These are phyloP conservation scores for Calliphora vomitoria DNA, from an alignment of 2,888 invertebrate species.

Conservation along the genomic window DNA sequence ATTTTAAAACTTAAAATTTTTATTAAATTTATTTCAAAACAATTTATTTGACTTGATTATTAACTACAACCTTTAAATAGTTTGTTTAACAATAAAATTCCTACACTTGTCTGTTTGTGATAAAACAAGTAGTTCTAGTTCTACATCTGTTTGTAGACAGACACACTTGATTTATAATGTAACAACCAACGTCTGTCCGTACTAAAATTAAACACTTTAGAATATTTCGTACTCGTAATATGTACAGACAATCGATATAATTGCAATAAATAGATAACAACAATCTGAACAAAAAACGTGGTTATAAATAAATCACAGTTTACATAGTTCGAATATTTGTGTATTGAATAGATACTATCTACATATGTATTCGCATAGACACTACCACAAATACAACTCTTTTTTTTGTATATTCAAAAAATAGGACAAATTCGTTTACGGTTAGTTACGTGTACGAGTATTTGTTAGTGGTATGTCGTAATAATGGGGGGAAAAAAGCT, in stretches of 20 bases:
- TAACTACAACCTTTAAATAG: no score
- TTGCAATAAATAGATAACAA: conserved; percentile 34
- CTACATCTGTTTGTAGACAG: not conserved
- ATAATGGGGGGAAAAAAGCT: not conserved
- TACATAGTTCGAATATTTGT: no score
- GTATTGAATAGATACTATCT: not conserved
- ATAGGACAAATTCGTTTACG: not conserved
- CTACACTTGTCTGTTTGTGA: not conserved
- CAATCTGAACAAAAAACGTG: not conserved
- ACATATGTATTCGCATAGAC: not conserved
- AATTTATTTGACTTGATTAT: no score
- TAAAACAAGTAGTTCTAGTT: not conserved
- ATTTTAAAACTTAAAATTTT: no score
- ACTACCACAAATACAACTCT: not conserved
- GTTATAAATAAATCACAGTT: conserved; percentile 31
- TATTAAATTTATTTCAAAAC: no score
- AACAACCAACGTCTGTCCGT: not conserved
- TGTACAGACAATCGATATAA: conserved; percentile 32
- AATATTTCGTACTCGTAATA: not conserved
- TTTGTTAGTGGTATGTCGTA: conserved; percentile 5
- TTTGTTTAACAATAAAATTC: not conserved
- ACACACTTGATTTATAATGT: conserved; percentile 5
- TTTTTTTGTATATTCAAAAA: not conserved
- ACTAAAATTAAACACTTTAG: conserved; percentile 1
- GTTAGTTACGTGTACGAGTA: not conserved